A percentile compares a stretch with the other conserved stretches of the same genome.
Evolutionary conservation across 2,113 vertebrate genomes (phyloP).

Genomic region (Larimichthys crocea): DNA sequence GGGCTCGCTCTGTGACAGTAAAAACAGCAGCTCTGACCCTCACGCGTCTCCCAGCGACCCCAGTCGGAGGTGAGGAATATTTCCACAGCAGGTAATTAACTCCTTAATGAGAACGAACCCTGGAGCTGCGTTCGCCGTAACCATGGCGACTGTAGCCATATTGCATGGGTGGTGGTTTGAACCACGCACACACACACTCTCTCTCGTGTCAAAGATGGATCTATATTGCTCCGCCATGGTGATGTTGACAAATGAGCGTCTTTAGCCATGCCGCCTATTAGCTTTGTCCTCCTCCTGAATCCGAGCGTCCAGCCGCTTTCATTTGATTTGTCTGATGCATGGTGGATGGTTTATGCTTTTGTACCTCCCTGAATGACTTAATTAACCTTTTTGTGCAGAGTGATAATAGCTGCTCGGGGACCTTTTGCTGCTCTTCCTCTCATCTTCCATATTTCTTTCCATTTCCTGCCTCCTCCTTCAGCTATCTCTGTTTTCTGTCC

Average conservation of each 20-base stretch:
- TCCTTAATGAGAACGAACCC: conserved; percentile 58
- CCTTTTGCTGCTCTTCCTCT: not conserved
- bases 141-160: conserved; percentile 50
- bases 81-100: conserved; percentile 68
- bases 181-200: conserved; percentile 7
- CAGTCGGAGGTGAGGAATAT: conserved; percentile 50
- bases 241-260: conserved; percentile 74
- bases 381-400: conserved; percentile 66
- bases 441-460: not conserved
- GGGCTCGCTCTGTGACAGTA: fast-evolving
- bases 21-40: conserved; percentile 10
- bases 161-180: not conserved
- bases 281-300: conserved; percentile 25
- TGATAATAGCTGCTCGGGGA: conserved; percentile 41
- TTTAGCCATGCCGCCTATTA: conserved; percentile 36
- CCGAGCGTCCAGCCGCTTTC: conserved; percentile 9
- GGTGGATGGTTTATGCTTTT: not conserved
- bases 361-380: conserved; percentile 49
- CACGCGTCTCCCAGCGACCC: conserved; percentile 10
- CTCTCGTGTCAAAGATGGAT: conserved; percentile 47
- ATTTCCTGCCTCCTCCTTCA: not conserved
- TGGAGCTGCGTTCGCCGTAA: conserved; percentile 39
- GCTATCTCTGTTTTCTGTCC: not conserved
- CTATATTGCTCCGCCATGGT: conserved; percentile 15
- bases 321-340: conserved; percentile 50